Evolutionary conservation across 1,140 invertebrate species (phyloP), one percentile per base, ranked within the genome.

Genomic region (Drosophila azteca): DNA sequence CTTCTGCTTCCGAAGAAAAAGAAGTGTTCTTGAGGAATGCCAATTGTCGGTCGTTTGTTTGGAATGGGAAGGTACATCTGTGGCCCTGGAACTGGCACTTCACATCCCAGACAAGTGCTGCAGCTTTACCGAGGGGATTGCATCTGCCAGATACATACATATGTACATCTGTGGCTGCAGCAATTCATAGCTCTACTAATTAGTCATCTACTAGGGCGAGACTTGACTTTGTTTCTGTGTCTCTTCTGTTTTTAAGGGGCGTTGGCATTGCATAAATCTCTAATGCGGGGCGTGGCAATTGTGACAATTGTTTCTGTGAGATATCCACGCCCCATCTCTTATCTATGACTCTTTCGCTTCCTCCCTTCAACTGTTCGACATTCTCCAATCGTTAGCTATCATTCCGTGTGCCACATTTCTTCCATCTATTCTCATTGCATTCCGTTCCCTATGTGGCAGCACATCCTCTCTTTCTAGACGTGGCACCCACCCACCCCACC

Each of bases 171-270:
- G 20, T 20, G 53, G 31, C 59, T 44, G 43, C 75, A 44, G 46
- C 45, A 64, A 80, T 85, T 45, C 74, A 81, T 85, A 52, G 64
- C 52, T 51, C 35, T 17, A 39, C 77, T 74, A 85, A 85, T 85
- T 85, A 85, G 81, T 77, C 81, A 66, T 70, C 64, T 66, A 51
- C 35, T 22, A 9, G 35, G 29, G 26, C 24, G 7, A 26, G 15
- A 26, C 61, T 59, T 55, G 45, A 43, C 53, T 43, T 65, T 24
- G 39, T 31, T 6, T 29, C 22, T 22, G 57, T 35, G 57, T 35
- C 44, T 63, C 15, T 9, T 6, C 50, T 44, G 35, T 55, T 50
- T 51, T 76, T 69, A 35, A 29, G 58, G 72, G 68, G 67, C 67
- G 75, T 72, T 43, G 13, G 67, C 61, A 67, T 72, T 43, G 13